Base-by-base conservation (phyloP, 2,113 vertebrate genomes). In the Struthidea cinerea region DNA sequence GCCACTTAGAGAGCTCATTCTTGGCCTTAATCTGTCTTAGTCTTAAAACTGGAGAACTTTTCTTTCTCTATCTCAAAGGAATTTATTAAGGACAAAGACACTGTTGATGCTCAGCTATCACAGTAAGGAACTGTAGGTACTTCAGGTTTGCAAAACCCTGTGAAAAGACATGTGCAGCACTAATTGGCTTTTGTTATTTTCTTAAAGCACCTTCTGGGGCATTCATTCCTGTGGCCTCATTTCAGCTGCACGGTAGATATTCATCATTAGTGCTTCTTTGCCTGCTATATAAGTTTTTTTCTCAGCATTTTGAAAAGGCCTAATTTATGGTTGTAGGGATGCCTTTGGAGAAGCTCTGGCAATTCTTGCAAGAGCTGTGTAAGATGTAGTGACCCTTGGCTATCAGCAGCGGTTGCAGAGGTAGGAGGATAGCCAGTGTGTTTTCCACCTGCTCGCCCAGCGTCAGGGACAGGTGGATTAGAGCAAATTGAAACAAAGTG, bases 121-220 rank as follows among this genome's bases (percentile, higher is more conserved):
- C 35, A 87, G 33, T 50, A 79, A 79, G 21, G 42, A 30, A 39
- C 15, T n/a, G 16, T n/a, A 63, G 15, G 37, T 75, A 61, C 20
- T 27, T 10, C 28, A 60, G 47, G 37, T 46, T 46, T 73, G 49
- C 53, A 83, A 75, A 86, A 84, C 10, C 12, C 14, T 10, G 9
- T 50, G 44, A 57, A 84, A 90, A 87, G 76, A 65, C 33, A 50
- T 47, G 32, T 21, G 30, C 68, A 84, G 37, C 32, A 23, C 49
- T 89, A 84, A 95, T 44, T 91, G 70, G 56, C 61, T 87, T 89
- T 68, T 94, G 32, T 84, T 83, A 79, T 79, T 95, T 93, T 65
- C 46, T 82, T 56, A 61, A 70, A 89, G 20, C 46, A 83, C 37
- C 46, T 89, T 94, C 63, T 57, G 50, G 32, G 76, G 19, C 41